Base-by-base conservation (phyloP, 2,797 vertebrate species). In the Spatula clypeata region DNA sequence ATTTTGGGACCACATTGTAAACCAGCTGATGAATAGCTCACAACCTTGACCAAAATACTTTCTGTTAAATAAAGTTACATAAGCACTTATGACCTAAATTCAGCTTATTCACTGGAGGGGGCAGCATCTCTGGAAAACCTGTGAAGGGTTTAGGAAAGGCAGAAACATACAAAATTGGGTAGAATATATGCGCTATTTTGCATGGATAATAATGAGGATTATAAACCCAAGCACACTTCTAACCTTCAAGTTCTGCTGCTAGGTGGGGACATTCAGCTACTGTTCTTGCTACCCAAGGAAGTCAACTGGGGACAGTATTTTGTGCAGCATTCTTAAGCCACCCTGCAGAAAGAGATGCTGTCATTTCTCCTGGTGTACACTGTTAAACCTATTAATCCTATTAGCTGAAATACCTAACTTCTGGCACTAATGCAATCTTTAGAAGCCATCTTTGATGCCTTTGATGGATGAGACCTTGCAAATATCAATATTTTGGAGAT, bases 1-100 rank as follows among this genome's bases (percentile, higher is more conserved):
- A 90, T 96, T 96, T 94, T 94, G 45, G 89, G 87, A 81, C 85
- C 86, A 72, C 57, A 44, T n/a, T 77, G 66, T 92, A 93, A 95
- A 87, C 81, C 65, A 91, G 45, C 38, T 62, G 70, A 88, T 83
- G 90, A 94, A 44, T 91, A 71, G 62, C 72, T 95, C 79, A 55
- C 36, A 75, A 55, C 69, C 66, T 87, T 88, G 85, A 88, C 76
- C 70, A 91, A 96, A 95, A 91, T 91, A 75, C 42, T 90, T 81
- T 32, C 57, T 60, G 72, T 86, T 75, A 96, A 90, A 85, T 89
- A 38, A 90, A 86, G 40, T 47, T 86, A 86, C 1, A 0, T 54
- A 54, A 69, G 36, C 5, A 6, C 29, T 67, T 67, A 51, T 9
- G 7, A 12, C n/a, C 83, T 91, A 87, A 81, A 93, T 73, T 92